phyloP scores from a whole-genome alignment of 2,888 invertebrate species.

The Lasioglossum morio region DNA sequence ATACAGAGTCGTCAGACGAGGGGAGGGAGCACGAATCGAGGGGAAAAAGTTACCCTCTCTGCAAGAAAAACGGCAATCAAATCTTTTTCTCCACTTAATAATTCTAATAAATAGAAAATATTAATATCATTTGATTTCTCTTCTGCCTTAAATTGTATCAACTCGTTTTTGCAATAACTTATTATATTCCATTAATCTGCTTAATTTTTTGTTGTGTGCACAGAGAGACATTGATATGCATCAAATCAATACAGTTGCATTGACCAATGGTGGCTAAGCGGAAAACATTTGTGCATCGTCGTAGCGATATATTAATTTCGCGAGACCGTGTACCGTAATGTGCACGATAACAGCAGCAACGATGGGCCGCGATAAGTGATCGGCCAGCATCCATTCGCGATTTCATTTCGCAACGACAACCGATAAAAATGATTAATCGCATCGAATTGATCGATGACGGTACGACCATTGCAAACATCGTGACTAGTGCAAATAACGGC shows the following conservation, averaged over 20 bases:
- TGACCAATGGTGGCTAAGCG: background rate
- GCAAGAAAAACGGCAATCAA: too few relatives aligned
- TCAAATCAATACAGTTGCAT: background rate
- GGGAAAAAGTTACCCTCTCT: too few relatives aligned
- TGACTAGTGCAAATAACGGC: background rate
- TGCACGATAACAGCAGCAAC: background rate
- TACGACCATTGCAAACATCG: background rate
- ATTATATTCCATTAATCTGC: background rate
- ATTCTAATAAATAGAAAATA: too few relatives aligned
- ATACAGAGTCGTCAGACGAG: too few relatives aligned
- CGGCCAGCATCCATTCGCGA: background rate
- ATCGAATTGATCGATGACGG: constrained; percentile 20
- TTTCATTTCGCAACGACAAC: background rate
- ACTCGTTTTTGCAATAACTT: too few relatives aligned
- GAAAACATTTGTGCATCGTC: background rate
- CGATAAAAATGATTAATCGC: constrained; percentile 29
- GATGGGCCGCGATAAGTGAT: constrained; percentile 25
- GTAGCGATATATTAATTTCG: background rate
- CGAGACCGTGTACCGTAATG: background rate
- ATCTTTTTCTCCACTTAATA: too few relatives aligned
- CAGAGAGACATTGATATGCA: background rate
- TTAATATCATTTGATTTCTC: too few relatives aligned
- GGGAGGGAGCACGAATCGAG: too few relatives aligned
- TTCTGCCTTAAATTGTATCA: too few relatives aligned
- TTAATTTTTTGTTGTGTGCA: background rate